phyloP scores from a whole-genome alignment of 2,113 vertebrate genomes.

The Halichoeres trimaculatus region DNA sequence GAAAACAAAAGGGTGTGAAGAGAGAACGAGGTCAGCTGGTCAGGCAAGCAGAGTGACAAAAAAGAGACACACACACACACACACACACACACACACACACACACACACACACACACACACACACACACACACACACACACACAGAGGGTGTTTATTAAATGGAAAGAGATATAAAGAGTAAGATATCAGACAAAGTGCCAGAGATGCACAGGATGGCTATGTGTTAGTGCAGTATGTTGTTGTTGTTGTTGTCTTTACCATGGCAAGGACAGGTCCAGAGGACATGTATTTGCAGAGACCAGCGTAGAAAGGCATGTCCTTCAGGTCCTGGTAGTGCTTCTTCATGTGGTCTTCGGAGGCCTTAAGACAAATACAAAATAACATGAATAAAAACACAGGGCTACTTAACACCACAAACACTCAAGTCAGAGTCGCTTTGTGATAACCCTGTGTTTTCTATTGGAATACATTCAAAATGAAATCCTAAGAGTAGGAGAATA shows the following conservation, averaged over 20 bases:
- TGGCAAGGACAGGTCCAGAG: slow-evolving; percentile 90
- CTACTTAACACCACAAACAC: too few relatives aligned
- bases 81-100: too few relatives aligned
- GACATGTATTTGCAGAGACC: slow-evolving; percentile 93
- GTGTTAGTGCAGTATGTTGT: slow-evolving; percentile 2
- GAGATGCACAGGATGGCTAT: background rate
- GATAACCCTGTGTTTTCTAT: too few relatives aligned
- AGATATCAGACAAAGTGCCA: slow-evolving; percentile 4
- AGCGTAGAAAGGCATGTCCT: slow-evolving; percentile 90
- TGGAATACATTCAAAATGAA: too few relatives aligned
- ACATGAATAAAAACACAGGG: too few relatives aligned
- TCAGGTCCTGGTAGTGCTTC: slow-evolving; percentile 92
- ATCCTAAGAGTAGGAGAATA: too few relatives aligned
- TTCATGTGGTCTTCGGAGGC: slow-evolving; percentile 90
- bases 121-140: too few relatives aligned
- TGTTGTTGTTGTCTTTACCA: slow-evolving; percentile 83
- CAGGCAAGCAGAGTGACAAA: background rate
- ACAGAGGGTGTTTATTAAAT: background rate
- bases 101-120: too few relatives aligned
- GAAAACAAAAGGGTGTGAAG: slow-evolving; percentile 17
- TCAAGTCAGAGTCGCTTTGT: too few relatives aligned
- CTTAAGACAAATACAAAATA: slow-evolving; percentile 65
- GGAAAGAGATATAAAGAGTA: slow-evolving; percentile 18
- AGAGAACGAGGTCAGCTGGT: background rate
- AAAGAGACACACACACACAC: too few relatives aligned